phyloP scores from a whole-genome alignment of 2,113 vertebrate species.

The Polyodon spathula region DNA sequence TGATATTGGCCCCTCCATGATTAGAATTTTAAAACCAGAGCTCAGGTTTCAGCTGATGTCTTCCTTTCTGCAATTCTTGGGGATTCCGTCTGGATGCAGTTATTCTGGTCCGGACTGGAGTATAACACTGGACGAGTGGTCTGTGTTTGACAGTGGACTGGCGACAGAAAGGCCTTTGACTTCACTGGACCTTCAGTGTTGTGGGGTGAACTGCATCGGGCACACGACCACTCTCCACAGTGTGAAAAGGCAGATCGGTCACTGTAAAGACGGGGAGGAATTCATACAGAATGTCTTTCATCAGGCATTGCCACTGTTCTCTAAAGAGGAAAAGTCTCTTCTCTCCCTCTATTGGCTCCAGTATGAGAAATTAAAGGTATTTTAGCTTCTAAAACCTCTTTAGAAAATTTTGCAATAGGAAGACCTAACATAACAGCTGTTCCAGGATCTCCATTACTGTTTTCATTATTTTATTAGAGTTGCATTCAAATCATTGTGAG shows the following conservation, averaged over 20 bases:
- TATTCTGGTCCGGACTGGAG: conserved; percentile 51
- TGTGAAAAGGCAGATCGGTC: conserved; percentile 49
- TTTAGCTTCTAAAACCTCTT: neutral
- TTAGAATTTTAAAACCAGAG: conserved; percentile 56
- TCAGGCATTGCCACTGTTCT: conserved; percentile 55
- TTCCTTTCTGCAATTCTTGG: conserved; percentile 79
- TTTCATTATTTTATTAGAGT: too few relatives aligned
- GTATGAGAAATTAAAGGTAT: conserved; percentile 87
- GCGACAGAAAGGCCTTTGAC: conserved; percentile 59
- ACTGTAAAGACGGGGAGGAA: conserved; percentile 73
- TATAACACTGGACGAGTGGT: conserved; percentile 69
- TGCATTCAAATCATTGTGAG: too few relatives aligned
- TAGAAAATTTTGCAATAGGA: too few relatives aligned
- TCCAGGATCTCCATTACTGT: too few relatives aligned
- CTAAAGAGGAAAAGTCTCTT: conserved; percentile 50
- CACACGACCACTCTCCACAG: conserved; percentile 56
- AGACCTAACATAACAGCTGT: too few relatives aligned
- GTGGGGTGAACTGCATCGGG: conserved; percentile 64
- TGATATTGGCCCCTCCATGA: conserved; percentile 79
- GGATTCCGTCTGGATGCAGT: conserved; percentile 57
- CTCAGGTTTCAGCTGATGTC: conserved; percentile 61
- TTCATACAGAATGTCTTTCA: conserved; percentile 73
- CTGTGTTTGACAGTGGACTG: conserved; percentile 49
- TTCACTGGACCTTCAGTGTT: conserved; percentile 36
- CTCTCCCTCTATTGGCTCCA: conserved; percentile 72